Evolutionary conservation across 2,113 vertebrate species (phyloP).

Genomic region (Ailuropoda melanoleuca): DNA sequence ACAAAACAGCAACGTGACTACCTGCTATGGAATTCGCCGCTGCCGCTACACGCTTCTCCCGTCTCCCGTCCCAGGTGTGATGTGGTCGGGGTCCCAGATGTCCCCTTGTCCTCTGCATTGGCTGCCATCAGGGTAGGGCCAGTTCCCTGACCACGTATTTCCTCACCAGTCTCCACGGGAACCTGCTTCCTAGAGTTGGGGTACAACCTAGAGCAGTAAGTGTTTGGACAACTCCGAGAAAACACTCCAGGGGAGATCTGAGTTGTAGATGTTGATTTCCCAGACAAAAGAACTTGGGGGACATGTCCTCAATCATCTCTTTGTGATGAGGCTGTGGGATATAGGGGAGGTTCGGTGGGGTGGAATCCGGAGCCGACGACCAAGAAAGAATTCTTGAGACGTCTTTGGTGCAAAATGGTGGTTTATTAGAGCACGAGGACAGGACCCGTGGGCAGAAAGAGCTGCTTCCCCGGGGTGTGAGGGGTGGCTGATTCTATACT

Average conservation of each 20-base stretch:
- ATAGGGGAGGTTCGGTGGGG: too few species aligned
- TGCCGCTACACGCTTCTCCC: background rate
- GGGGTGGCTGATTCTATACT: too few species aligned
- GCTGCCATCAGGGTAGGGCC: accelerated
- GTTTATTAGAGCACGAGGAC: too few species aligned
- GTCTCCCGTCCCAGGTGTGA: accelerated
- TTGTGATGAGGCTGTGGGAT: too few species aligned
- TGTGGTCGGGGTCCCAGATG: accelerated
- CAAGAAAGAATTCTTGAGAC: too few species aligned
- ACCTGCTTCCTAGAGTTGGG: too few species aligned
- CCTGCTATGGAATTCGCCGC: background rate
- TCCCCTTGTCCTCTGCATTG: background rate
- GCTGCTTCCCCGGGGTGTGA: too few species aligned
- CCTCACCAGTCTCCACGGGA: accelerated
- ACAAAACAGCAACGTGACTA: background rate
- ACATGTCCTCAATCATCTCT: background rate
- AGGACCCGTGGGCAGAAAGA: too few species aligned
- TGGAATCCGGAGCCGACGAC: too few species aligned
- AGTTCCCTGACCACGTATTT: accelerated
- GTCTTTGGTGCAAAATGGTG: too few species aligned
- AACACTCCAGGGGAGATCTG: background rate
- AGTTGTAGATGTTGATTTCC: background rate
- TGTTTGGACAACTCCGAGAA: background rate
- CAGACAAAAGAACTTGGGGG: background rate
- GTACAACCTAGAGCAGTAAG: accelerated